Conservation (phyloP, 2,113 vertebrate genomes). For the Megaceryle torquata region DNA sequence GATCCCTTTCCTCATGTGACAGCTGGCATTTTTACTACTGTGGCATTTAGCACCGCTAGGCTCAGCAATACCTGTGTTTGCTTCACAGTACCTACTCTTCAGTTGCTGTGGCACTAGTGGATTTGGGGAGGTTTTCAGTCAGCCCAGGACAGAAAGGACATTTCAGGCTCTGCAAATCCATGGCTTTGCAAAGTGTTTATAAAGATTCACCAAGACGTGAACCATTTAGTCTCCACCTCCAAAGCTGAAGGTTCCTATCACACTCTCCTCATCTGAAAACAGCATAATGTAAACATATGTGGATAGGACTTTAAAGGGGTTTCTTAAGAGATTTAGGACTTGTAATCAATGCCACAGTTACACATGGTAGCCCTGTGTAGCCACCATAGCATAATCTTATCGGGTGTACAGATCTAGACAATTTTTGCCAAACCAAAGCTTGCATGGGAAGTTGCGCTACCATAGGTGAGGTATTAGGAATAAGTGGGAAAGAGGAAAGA, state of each 20-base stretch:
- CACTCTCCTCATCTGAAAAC: neutral
- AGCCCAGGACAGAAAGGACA: neutral
- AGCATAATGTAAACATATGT: neutral
- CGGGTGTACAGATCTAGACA: neutral
- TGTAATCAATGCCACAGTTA: neutral
- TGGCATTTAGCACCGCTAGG: neutral
- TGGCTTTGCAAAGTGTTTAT: neutral
- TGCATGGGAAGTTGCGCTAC: neutral
- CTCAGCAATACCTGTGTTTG: neutral
- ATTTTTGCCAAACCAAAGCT: neutral
- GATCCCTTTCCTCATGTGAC: neutral
- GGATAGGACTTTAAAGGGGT: neutral
- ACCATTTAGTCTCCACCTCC: neutral
- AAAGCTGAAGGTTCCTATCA: neutral
- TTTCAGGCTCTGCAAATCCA: neutral
- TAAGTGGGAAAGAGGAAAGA: neutral
- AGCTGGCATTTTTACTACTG: neutral
- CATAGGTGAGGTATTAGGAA: neutral
- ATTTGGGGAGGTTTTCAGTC: neutral
- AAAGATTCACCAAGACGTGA: neutral
- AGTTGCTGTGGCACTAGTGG: neutral
- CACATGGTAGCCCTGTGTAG: neutral
- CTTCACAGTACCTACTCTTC: neutral
- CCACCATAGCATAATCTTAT: neutral
- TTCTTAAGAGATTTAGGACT: neutral